Conservation (phyloP, 2,113 vertebrate genomes). For the Spilogale gracilis region DNA sequence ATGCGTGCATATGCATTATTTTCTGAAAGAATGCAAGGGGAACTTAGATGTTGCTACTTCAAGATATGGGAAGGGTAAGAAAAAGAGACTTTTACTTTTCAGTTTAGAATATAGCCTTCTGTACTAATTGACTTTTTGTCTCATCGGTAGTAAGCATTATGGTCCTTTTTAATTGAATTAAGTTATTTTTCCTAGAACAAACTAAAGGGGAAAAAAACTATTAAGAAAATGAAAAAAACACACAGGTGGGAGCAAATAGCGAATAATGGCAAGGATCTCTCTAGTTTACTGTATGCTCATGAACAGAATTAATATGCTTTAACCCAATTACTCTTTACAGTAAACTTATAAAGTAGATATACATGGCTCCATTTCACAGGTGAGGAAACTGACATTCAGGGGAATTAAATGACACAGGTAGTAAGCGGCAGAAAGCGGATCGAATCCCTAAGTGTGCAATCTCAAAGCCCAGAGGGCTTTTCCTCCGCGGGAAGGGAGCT, state of each 20-base stretch:
- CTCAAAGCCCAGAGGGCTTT: neutral
- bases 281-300: neutral
- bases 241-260: neutral
- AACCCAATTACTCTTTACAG: neutral
- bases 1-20: neutral
- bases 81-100: neutral
- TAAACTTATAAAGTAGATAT: neutral
- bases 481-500: neutral
- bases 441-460: neutral
- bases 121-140: neutral
- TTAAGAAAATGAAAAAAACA: conserved; percentile 24
- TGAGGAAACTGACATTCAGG: neutral
- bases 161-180: neutral
- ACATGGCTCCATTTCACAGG: neutral
- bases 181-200: conserved; percentile 25
- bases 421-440: neutral
- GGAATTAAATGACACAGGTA: neutral
- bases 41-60: neutral
- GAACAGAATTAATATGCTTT: neutral
- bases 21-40: neutral
- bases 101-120: neutral
- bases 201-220: neutral
- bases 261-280: neutral
- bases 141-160: neutral
- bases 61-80: neutral